phyloP scores from a whole-genome alignment of 92 coral and sea anemone genomes.

The Palythoa heliodiscus region DNA sequence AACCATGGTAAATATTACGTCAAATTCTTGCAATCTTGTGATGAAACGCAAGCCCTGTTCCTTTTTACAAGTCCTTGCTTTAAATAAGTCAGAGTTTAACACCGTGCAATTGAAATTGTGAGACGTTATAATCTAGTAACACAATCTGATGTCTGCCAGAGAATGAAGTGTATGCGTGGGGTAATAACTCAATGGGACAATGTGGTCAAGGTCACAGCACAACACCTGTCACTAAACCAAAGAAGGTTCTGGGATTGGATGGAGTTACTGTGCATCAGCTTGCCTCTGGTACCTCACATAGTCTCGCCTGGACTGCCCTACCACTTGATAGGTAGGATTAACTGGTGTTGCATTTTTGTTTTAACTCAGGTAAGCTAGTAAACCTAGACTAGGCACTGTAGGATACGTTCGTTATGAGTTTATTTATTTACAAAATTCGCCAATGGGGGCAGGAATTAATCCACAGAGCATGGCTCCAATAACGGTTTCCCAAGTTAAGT shows the following conservation, averaged over 20 bases:
- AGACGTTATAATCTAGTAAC: background rate
- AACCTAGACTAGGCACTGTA: too few species aligned
- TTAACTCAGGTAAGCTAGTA: too few species aligned
- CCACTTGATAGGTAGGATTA: slow-evolving; percentile 74
- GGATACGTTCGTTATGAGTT: too few species aligned
- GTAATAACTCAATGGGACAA: slow-evolving; percentile 93
- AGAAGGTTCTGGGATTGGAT: slow-evolving; percentile 78
- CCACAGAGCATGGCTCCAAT: too few species aligned
- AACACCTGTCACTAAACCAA: slow-evolving; percentile 84
- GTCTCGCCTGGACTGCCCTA: slow-evolving; percentile 85
- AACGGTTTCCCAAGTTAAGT: too few species aligned
- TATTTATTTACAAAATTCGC: too few species aligned
- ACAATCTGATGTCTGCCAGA: slow-evolving; percentile 23
- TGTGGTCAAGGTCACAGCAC: slow-evolving; percentile 90
- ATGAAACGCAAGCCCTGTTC: too few species aligned
- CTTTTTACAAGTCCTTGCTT: too few species aligned
- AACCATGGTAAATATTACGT: too few species aligned
- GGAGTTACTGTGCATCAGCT: slow-evolving; percentile 82
- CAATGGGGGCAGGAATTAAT: too few species aligned
- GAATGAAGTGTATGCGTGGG: slow-evolving; percentile 78
- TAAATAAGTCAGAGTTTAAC: background rate
- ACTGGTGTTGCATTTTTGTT: too few species aligned
- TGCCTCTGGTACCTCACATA: slow-evolving; percentile 86
- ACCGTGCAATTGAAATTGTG: background rate
- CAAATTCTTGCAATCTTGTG: too few species aligned